Base-by-base conservation (phyloP, 1,140 invertebrate genomes). In the Danaus plexippus region DNA sequence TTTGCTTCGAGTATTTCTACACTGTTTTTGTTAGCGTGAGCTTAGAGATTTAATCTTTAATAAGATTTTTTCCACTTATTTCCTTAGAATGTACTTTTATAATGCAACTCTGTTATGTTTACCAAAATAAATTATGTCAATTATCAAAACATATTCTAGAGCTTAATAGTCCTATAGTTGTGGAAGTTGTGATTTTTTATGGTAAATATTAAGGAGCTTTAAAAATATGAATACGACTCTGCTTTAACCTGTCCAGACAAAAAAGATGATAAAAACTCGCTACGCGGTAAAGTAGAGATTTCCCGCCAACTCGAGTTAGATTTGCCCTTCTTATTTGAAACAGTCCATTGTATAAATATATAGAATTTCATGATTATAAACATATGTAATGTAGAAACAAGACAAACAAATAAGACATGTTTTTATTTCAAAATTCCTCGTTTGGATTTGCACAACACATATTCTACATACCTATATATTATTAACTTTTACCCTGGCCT, bases 171-270 rank as follows among this genome's bases (percentile, higher is more conserved):
- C 7, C 22, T 32, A 32, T 6, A 32, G 1, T 32, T 32, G 4
- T 32, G 22, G 22, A 6, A 8, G 18, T 22, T 32, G 22, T 32
- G 5, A 32, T 32, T 32, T 8, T 32, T 32, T 32, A 32, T 32
- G 22, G 22, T 32, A 32, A 32, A 32, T 32, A 32, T 32, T 32
- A 4, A 32, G 22, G 5, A 32, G 22, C 7, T 32, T 32, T 32
- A 32, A 32, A 32, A 32, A 32, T 32, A 51, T 18, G 49, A 74
- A 65, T 80, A 63, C 72, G 68, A 50, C 76, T 69, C 76, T 78
- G 77, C 59, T 51, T 67, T 64, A 80, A 84, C 75, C 75, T 81
- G 77, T 61, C 75, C 64, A 75, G 71, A 70, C 63, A 84, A 84
- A 84, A 81, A 84, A 77, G 45, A 53, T 44, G 49, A 66, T 65